Evolutionary conservation across 1,140 invertebrate genomes (phyloP).

Genomic region (Hycleus phaleratus): DNA sequence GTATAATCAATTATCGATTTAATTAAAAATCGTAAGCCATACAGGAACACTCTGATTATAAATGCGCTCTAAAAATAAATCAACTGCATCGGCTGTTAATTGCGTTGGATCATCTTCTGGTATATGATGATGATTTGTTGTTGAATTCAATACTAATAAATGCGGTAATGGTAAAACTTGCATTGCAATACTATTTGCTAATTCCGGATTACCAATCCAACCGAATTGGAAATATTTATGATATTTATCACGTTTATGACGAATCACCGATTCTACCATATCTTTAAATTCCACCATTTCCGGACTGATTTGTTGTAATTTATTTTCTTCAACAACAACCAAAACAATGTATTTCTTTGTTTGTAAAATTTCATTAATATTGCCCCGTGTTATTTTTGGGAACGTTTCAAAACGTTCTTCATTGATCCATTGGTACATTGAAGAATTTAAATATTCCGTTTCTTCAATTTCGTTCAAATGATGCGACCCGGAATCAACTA

Average conservation of each 20-base stretch:
- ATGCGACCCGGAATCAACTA: conserved; percentile 21
- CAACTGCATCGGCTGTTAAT: conserved; percentile 70
- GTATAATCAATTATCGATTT: background rate
- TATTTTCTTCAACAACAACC: conserved; percentile 82
- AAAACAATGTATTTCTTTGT: conserved; percentile 83
- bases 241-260: conserved; percentile 66
- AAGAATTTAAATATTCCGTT: conserved; percentile 51
- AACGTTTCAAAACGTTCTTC: conserved; percentile 85
- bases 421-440: conserved; percentile 79
- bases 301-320: conserved; percentile 67
- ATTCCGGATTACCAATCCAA: conserved; percentile 76
- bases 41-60: conserved; percentile 65
- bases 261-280: conserved; percentile 76
- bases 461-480: conserved; percentile 8
- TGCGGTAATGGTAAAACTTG: conserved; percentile 72
- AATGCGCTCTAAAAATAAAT: conserved; percentile 68
- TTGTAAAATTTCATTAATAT: conserved; percentile 72
- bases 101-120: conserved; percentile 75
- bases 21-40: conserved; percentile 31
- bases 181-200: conserved; percentile 89
- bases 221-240: conserved; percentile 86
- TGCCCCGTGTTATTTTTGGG: conserved; percentile 75
- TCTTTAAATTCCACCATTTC: conserved; percentile 78
- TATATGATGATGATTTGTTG: conserved; percentile 82
- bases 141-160: conserved; percentile 82